Evolutionary conservation across 1,140 invertebrate species (phyloP).

Genomic region (Bombus affinis): DNA sequence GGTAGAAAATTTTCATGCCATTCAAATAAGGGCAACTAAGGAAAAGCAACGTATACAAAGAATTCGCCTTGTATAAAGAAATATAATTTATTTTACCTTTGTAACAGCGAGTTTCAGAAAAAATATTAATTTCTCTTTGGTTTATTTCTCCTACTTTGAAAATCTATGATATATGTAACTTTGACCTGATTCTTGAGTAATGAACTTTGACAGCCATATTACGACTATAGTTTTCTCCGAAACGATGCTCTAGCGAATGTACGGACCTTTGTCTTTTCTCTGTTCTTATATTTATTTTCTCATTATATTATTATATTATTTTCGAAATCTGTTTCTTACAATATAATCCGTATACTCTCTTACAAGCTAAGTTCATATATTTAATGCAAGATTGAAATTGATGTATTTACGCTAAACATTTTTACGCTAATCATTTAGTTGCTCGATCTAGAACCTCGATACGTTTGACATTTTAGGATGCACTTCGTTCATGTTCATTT

Average conservation of each 20-base stretch:
- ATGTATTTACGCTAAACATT: neutral
- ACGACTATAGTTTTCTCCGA: too few relatives aligned
- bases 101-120: neutral
- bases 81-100: neutral
- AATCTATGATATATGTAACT: too few relatives aligned
- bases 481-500: constrained; percentile 1
- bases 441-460: neutral
- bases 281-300: too few relatives aligned
- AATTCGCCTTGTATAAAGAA: neutral
- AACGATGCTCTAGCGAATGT: too few relatives aligned
- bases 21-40: neutral
- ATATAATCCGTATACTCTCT: neutral
- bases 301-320: too few relatives aligned
- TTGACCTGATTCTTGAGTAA: too few relatives aligned
- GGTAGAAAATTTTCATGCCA: neutral
- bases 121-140: neutral
- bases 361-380: neutral
- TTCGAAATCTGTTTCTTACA: neutral
- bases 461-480: too few relatives aligned
- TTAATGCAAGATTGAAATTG: neutral
- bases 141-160: too few relatives aligned
- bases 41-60: neutral
- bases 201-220: too few relatives aligned
- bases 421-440: neutral
- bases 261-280: too few relatives aligned